Conservation (phyloP, 2,888 invertebrate genomes). For the Heliothis peltigera region DNA sequence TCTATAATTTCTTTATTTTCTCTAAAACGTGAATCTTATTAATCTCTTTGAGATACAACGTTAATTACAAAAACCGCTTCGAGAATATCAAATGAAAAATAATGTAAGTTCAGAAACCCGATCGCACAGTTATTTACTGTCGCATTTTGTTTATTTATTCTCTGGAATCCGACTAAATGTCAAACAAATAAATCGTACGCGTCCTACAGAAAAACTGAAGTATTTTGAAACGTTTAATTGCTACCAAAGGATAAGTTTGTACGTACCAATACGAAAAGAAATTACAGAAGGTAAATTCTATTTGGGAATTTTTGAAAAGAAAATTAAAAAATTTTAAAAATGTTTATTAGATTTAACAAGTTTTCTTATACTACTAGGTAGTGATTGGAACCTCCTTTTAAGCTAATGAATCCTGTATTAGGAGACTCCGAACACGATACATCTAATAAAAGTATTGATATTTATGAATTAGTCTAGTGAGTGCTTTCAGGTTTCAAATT, state of each 20-base stretch:
- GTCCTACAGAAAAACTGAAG: conserved; percentile 69
- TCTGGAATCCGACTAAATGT: conserved; percentile 77
- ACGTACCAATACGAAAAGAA: conserved; percentile 56
- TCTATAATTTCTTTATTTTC: no score
- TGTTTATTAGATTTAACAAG: no score
- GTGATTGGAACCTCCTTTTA: no score
- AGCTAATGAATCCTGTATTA: no score
- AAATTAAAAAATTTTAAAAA: no score
- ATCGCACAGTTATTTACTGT: conserved; percentile 57
- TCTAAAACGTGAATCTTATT: no score
- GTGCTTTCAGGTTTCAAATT: no score
- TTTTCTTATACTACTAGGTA: no score
- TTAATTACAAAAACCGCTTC: conserved; percentile 38
- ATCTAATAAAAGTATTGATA: no score
- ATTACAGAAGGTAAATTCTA: conserved; percentile 29
- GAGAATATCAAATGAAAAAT: conserved; percentile 35
- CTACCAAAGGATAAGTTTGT: conserved; percentile 45
- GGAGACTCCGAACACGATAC: no score
- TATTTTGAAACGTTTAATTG: conserved; percentile 72
- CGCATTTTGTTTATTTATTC: conserved; percentile 71
- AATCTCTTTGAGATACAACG: conserved; percentile 1
- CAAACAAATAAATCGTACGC: conserved; percentile 79
- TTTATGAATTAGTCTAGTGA: no score
- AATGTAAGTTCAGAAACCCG: conserved; percentile 58
- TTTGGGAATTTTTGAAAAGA: neutral